Conservation (phyloP, 1,140 invertebrate genomes). For the Oreohelix idahoensis region DNA sequence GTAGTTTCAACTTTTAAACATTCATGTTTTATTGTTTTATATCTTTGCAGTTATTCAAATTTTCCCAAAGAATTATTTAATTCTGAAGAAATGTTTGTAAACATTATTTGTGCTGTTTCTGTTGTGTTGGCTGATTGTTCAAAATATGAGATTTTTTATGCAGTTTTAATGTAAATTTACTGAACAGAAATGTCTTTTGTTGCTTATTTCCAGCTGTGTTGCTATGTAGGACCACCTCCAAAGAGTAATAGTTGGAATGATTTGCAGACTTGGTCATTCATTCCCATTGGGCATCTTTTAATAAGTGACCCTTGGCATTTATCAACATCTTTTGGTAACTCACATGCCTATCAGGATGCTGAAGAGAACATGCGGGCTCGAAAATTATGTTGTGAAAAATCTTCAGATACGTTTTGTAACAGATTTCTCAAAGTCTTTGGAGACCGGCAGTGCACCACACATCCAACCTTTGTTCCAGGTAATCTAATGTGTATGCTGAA, state of each 20-base stretch:
- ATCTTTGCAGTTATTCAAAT: no score
- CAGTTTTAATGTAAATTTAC: no score
- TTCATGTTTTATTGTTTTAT: no score
- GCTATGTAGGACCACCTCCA: not conserved
- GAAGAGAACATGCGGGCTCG: not conserved
- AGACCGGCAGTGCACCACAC: not conserved
- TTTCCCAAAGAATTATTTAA: no score
- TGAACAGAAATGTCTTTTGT: no score
- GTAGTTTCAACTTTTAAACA: no score
- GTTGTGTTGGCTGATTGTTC: no score
- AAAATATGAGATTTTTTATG: no score
- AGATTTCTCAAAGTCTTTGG: not conserved
- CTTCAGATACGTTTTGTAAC: not conserved
- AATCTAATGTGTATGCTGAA: no score
- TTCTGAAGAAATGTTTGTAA: no score
- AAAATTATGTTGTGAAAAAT: not conserved
- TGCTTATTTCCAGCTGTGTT: constrained; percentile 6
- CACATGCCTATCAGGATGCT: not conserved
- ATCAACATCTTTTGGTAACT: not conserved
- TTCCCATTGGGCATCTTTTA: not conserved
- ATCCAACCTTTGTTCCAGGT: not conserved
- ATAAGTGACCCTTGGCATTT: not conserved
- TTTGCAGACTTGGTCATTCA: not conserved
- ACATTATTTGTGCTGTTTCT: no score
- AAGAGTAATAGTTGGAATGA: not conserved